Conservation (phyloP, 1,140 invertebrate species). For the Pectinophora gossypiella region DNA sequence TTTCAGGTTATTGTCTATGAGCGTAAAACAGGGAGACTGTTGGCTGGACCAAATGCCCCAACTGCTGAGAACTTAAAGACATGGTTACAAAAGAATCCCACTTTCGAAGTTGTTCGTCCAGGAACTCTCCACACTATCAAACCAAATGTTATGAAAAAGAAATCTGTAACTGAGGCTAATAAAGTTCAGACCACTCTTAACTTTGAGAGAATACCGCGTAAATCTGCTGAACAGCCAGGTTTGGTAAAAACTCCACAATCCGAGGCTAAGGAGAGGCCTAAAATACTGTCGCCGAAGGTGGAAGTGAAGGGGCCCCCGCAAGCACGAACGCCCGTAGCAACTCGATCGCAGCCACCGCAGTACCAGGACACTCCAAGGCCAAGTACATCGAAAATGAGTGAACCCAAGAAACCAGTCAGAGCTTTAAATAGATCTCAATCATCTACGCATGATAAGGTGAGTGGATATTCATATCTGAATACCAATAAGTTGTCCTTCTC, state of each 20-base stretch:
- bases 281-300: conserved; percentile 33
- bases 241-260: conserved; percentile 19
- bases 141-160: conserved; percentile 45
- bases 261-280: conserved; percentile 37
- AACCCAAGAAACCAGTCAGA: conserved; percentile 24
- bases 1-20: conserved; percentile 86
- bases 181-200: conserved; percentile 71
- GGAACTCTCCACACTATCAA: conserved; percentile 73
- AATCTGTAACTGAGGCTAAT: conserved; percentile 33
- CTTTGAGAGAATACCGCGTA: conserved; percentile 56
- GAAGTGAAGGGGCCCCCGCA: conserved; percentile 33
- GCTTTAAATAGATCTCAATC: conserved; percentile 17
- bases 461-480: too few species aligned
- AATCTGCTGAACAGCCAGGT: conserved; percentile 26
- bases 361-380: conserved; percentile 46
- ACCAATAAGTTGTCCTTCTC: too few species aligned
- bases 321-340: neutral
- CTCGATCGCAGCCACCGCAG: conserved; percentile 9
- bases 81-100: conserved; percentile 91
- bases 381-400: conserved; percentile 17
- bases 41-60: conserved; percentile 87
- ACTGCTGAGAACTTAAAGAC: conserved; percentile 84
- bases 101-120: conserved; percentile 87
- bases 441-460: conserved; percentile 26
- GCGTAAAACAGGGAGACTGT: conserved; percentile 83